A percentile compares a stretch with the other conserved stretches of the same genome.
Conservation (phyloP, 1,140 invertebrate genomes). For the Chironomus striatipennis region DNA sequence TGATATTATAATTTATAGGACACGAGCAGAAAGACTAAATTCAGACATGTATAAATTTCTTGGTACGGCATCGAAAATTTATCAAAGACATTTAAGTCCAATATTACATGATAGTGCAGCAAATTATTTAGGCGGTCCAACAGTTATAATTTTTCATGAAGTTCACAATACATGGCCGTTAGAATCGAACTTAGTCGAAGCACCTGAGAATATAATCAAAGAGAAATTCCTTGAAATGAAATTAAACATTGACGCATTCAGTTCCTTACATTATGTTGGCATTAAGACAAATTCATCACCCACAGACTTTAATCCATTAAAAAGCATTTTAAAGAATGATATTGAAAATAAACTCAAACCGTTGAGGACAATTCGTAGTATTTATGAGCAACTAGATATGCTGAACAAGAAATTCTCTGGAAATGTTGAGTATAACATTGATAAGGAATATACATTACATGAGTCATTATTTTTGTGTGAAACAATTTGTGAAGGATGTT, state of each 20-base stretch:
- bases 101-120: slow-evolving; percentile 49
- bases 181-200: slow-evolving; percentile 43
- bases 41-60: slow-evolving; percentile 74
- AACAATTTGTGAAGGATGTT: slow-evolving; percentile 62
- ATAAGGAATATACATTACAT: slow-evolving; percentile 57
- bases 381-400: slow-evolving; percentile 38
- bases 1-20: slow-evolving; percentile 74
- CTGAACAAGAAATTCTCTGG: slow-evolving; percentile 73
- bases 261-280: slow-evolving; percentile 63
- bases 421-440: slow-evolving; percentile 45
- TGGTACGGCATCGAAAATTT: slow-evolving; percentile 66
- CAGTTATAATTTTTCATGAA: slow-evolving; percentile 74
- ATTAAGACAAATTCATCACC: slow-evolving; percentile 43
- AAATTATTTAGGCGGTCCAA: slow-evolving; percentile 54
- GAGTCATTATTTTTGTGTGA: slow-evolving; percentile 76
- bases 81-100: slow-evolving; percentile 61
- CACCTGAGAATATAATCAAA: slow-evolving; percentile 56
- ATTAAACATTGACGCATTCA: slow-evolving; percentile 61
- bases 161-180: slow-evolving; percentile 55
- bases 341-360: slow-evolving; percentile 16
- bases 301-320: slow-evolving; percentile 47
- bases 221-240: slow-evolving; percentile 53
- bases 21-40: slow-evolving; percentile 65
- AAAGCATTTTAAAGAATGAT: slow-evolving; percentile 37
- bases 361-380: background rate